These are phyloP conservation scores for Meleagris gallopavo DNA, from an alignment of 2,113 vertebrate species.

Conservation along the genomic window DNA sequence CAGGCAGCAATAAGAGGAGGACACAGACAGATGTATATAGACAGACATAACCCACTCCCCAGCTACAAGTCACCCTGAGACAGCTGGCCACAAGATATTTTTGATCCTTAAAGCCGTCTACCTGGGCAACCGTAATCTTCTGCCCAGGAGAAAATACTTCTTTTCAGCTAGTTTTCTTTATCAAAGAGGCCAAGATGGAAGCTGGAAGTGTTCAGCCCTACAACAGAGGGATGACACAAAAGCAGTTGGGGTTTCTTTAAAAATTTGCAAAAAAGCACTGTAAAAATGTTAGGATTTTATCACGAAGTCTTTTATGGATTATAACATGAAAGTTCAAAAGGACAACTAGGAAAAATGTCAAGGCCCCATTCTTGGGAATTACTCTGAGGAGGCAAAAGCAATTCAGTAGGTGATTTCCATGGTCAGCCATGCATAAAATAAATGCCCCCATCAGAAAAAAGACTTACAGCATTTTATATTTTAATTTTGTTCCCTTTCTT, in stretches of 20 bases:
- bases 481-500: slow-evolving; percentile 59
- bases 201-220: background rate
- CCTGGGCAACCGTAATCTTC: background rate
- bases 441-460: slow-evolving; percentile 26
- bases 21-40: background rate
- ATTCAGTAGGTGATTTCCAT: background rate
- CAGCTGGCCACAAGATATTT: background rate
- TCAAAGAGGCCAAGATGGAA: background rate
- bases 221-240: background rate
- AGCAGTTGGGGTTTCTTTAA: background rate
- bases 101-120: background rate
- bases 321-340: slow-evolving; percentile 44
- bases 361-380: background rate
- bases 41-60: background rate
- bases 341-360: background rate
- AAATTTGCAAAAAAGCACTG: background rate
- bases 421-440: slow-evolving; percentile 51
- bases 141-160: background rate
- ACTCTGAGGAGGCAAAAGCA: slow-evolving; percentile 9
- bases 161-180: background rate
- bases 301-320: background rate
- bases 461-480: slow-evolving; percentile 31
- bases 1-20: background rate
- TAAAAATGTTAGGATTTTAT: background rate
- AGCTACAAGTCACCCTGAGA: background rate